These are phyloP conservation scores for Ruditapes philippinarum DNA, from an alignment of 1,140 invertebrate genomes.

Conservation along the genomic window DNA sequence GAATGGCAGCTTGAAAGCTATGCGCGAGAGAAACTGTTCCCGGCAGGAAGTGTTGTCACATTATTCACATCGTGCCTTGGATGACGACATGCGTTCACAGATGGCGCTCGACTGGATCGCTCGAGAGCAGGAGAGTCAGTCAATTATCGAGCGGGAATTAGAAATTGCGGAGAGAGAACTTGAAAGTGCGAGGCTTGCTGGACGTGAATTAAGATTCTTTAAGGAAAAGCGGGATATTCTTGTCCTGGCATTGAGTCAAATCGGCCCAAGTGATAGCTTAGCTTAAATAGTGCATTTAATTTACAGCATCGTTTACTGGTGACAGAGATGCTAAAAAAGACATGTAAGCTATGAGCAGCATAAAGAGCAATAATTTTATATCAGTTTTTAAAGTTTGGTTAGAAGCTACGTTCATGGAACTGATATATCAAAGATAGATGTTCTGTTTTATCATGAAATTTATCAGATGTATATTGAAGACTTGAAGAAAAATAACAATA, in stretches of 20 bases:
- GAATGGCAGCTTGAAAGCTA: conserved; percentile 96
- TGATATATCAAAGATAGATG: too few relatives aligned
- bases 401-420: too few relatives aligned
- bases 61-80: conserved; percentile 94
- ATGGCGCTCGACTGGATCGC: conserved; percentile 99
- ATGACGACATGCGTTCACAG: conserved; percentile 98
- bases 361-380: too few relatives aligned
- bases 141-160: conserved; percentile 93
- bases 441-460: too few relatives aligned
- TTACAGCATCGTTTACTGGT: not conserved
- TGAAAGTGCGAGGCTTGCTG: conserved; percentile 95
- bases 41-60: conserved; percentile 97
- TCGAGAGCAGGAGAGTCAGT: conserved; percentile 93
- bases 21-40: conserved; percentile 97
- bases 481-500: too few relatives aligned
- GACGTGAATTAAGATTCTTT: conserved; percentile 96
- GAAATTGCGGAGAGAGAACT: conserved; percentile 95
- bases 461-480: too few relatives aligned
- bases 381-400: too few relatives aligned
- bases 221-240: conserved; percentile 98
- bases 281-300: conserved; percentile 70
- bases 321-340: not conserved
- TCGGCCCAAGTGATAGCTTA: conserved; percentile 82
- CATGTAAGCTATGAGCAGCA: too few relatives aligned
- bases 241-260: conserved; percentile 91